A percentile compares a stretch with the other conserved stretches of the same genome.
These are phyloP conservation scores for Myripristis murdjan DNA, from an alignment of 2,797 vertebrate species.

Conservation along the genomic window DNA sequence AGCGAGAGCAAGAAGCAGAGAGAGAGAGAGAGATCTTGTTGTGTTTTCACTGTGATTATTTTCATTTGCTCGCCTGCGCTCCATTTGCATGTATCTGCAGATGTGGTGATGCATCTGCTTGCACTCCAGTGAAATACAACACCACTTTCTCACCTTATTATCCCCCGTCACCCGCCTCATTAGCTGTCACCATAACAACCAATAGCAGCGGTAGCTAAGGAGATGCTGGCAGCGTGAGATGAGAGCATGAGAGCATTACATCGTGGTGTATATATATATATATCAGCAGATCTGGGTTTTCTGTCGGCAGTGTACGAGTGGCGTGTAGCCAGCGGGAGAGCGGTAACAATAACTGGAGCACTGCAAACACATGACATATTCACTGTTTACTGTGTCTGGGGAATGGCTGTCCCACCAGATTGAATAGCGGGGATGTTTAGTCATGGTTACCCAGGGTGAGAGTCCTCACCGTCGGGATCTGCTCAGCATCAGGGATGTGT, in stretches of 20 bases:
- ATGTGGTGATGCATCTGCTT: conserved; percentile 1
- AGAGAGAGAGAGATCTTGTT: background rate
- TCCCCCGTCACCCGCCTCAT: background rate
- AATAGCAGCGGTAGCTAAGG: conserved; percentile 3
- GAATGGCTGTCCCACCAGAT: conserved; percentile 15
- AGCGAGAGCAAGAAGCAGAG: background rate
- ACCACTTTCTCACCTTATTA: conserved; percentile 28
- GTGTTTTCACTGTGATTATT: conserved; percentile 6
- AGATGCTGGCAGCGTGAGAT: conserved; percentile 22
- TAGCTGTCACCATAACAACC: conserved; percentile 57
- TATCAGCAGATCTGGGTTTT: conserved; percentile 41
- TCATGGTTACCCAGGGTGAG: conserved; percentile 53
- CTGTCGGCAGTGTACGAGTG: conserved; percentile 4
- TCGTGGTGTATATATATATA: conserved; percentile 43
- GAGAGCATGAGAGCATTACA: conserved; percentile 37
- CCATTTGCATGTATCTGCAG: conserved; percentile 16
- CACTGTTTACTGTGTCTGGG: conserved; percentile 56
- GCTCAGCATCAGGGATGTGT: background rate
- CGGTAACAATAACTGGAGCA: conserved; percentile 49
- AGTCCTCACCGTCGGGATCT: conserved; percentile 5
- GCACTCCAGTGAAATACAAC: conserved; percentile 1
- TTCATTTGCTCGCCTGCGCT: conserved; percentile 5
- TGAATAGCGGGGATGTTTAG: conserved; percentile 33
- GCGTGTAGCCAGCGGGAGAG: conserved; percentile 24
- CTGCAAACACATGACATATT: conserved; percentile 67